phyloP scores from a whole-genome alignment of 2,113 vertebrate species.

The Leptobrachium leishanense region DNA sequence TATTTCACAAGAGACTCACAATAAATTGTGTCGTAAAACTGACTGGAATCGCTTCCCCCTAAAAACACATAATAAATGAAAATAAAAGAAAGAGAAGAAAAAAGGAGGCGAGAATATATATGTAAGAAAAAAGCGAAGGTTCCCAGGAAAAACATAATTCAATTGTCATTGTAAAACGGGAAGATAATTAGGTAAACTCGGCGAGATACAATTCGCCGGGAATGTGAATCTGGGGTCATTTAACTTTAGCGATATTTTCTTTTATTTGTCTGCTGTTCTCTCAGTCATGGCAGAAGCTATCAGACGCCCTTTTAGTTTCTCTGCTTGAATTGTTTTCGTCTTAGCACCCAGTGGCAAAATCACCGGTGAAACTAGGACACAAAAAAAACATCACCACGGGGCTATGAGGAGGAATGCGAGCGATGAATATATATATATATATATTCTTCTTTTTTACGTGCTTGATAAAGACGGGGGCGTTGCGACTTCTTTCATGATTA shows the following conservation, averaged over 20 bases:
- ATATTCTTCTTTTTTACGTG: neutral
- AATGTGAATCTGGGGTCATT: constrained; percentile 53
- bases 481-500: no score
- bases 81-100: neutral
- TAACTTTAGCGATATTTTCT: constrained; percentile 50
- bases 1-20: constrained; percentile 45
- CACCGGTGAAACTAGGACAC: constrained; percentile 31
- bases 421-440: no score
- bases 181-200: constrained; percentile 64
- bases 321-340: constrained; percentile 5
- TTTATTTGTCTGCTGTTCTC: constrained; percentile 20
- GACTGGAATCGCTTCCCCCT: constrained; percentile 52
- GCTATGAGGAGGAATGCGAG: constrained; percentile 7
- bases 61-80: constrained; percentile 15
- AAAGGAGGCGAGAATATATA: neutral
- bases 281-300: constrained; percentile 12
- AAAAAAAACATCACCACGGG: neutral
- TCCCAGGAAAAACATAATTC: constrained; percentile 62
- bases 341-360: constrained; percentile 22
- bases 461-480: neutral
- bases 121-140: constrained; percentile 37
- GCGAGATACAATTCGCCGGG: constrained; percentile 54
- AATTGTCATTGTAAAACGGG: constrained; percentile 59
- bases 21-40: constrained; percentile 58
- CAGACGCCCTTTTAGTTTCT: neutral